Conservation (phyloP, 2,888 invertebrate genomes). For the Amblyjoppa proteus region DNA sequence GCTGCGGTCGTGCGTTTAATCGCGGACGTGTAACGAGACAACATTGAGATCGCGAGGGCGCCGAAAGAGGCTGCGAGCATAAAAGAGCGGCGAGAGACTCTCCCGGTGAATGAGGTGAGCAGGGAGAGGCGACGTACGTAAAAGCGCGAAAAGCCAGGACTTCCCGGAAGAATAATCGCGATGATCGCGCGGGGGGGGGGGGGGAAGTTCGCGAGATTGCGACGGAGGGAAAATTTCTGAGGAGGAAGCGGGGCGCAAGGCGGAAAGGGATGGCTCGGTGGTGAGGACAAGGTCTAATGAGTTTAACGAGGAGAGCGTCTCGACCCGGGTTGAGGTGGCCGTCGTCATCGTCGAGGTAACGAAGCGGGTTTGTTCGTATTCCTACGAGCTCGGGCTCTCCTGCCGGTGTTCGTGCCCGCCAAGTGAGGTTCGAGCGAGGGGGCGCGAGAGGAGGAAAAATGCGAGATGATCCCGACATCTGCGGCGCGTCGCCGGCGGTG, state of each 20-base stretch:
- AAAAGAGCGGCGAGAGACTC: slow-evolving; percentile 49
- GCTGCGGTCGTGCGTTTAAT: slow-evolving; percentile 21
- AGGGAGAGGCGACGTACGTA: slow-evolving; percentile 16
- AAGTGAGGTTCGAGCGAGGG: slow-evolving; percentile 18
- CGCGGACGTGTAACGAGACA: slow-evolving; percentile 15
- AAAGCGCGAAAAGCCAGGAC: slow-evolving; percentile 23
- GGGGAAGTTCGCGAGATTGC: slow-evolving; percentile 50
- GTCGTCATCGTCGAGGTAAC: slow-evolving; percentile 51
- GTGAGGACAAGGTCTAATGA: slow-evolving; percentile 61
- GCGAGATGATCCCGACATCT: slow-evolving; percentile 58
- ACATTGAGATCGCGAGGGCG: slow-evolving; percentile 28
- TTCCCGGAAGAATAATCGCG: slow-evolving; percentile 59
- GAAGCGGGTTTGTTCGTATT: slow-evolving; percentile 41
- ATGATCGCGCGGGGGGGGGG: slow-evolving; percentile 34
- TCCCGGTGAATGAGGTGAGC: slow-evolving; percentile 31
- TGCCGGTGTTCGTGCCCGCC: neutral
- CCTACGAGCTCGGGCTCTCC: neutral
- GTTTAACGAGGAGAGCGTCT: slow-evolving; percentile 64
- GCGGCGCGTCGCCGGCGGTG: slow-evolving; percentile 51
- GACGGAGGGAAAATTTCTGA: slow-evolving; percentile 39
- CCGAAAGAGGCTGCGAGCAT: slow-evolving; percentile 11
- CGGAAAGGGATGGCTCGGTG: slow-evolving; percentile 36
- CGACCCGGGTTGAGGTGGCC: slow-evolving; percentile 34
- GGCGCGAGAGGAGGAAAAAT: slow-evolving; percentile 49
- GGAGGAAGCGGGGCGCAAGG: slow-evolving; percentile 40